These are phyloP conservation scores for Sterrhoptilus dennistouni DNA, from an alignment of 2,113 vertebrate species.

Conservation along the genomic window DNA sequence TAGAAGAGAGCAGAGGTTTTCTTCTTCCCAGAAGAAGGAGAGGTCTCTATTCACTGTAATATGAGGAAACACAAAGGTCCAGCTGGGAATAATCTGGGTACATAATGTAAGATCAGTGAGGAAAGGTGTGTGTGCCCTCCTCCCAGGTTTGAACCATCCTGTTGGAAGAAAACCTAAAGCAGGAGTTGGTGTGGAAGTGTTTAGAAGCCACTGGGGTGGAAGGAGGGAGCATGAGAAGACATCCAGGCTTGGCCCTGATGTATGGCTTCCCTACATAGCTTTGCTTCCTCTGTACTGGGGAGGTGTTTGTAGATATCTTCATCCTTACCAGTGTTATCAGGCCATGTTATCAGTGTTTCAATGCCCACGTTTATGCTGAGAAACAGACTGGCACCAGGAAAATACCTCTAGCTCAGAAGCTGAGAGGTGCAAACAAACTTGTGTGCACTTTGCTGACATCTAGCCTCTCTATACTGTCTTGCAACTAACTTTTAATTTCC, in stretches of 20 bases:
- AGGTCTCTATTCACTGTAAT: not conserved
- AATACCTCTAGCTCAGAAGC: not conserved
- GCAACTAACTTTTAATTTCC: not conserved
- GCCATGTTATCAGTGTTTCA: not conserved
- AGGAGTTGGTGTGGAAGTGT: not conserved
- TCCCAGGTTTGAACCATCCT: not conserved
- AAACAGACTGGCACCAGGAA: not conserved
- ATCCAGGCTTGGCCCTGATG: not conserved
- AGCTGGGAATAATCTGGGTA: not conserved
- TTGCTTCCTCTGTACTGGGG: not conserved
- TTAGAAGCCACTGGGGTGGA: not conserved
- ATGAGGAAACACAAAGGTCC: accelerated
- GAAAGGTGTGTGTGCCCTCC: not conserved
- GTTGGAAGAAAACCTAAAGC: not conserved
- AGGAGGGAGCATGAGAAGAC: not conserved
- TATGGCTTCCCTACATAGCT: not conserved
- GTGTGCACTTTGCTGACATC: not conserved
- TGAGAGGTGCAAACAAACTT: not conserved
- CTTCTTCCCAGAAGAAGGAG: not conserved
- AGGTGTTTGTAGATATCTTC: not conserved
- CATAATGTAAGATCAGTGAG: not conserved
- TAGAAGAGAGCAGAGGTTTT: not conserved
- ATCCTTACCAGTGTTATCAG: not conserved
- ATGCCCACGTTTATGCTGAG: not conserved
- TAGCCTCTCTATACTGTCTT: not conserved